These are phyloP conservation scores for Salvelinus alpinus DNA, from an alignment of 2,113 vertebrate genomes.

Conservation along the genomic window DNA sequence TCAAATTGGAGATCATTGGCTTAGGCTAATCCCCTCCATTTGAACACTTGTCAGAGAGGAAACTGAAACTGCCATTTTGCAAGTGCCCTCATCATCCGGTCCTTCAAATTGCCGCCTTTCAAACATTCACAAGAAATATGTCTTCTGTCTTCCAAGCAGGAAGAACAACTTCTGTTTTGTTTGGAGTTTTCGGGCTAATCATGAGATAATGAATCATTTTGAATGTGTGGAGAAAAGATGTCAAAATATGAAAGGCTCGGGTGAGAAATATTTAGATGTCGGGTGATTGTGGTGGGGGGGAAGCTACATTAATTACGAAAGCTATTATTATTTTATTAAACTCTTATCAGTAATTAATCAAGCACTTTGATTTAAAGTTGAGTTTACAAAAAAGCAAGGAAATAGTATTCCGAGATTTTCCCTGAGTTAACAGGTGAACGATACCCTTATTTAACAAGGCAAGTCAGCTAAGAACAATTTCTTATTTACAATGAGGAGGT, in stretches of 20 bases:
- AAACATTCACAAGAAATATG: conserved; percentile 55
- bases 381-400: conserved; percentile 58
- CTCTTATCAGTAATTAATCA: conserved; percentile 81
- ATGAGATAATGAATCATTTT: conserved; percentile 69
- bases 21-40: conserved; percentile 73
- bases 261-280: conserved; percentile 57
- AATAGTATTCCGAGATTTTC: conserved; percentile 38
- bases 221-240: conserved; percentile 53
- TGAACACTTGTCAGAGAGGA: conserved; percentile 63
- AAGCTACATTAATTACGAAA: conserved; percentile 73
- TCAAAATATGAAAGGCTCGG: conserved; percentile 42
- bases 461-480: too few species aligned
- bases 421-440: conserved; percentile 21
- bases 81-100: conserved; percentile 44
- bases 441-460: too few species aligned
- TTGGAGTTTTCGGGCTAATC: conserved; percentile 62
- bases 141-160: conserved; percentile 67
- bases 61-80: conserved; percentile 62
- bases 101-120: conserved; percentile 42
- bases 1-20: conserved; percentile 70
- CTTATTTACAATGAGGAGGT: too few species aligned
- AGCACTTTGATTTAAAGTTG: conserved; percentile 77
- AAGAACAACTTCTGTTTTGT: conserved; percentile 55
- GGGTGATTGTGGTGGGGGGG: conserved; percentile 34
- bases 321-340: conserved; percentile 77